These are phyloP conservation scores for Ictidomys tridecemlineatus DNA, from an alignment of 2,113 vertebrate species.

Conservation along the genomic window DNA sequence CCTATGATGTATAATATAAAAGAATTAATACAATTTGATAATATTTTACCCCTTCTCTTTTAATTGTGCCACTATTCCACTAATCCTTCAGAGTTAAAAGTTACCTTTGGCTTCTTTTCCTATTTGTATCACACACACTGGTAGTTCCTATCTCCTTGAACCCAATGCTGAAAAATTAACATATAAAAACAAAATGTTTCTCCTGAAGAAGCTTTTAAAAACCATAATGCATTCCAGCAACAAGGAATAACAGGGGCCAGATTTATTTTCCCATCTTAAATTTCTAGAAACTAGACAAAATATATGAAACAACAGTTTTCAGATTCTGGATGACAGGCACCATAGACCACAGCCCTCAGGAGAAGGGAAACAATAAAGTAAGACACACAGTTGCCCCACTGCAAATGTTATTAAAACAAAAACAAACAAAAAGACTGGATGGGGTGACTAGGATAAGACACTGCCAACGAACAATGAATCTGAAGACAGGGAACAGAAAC, in stretches of 20 bases:
- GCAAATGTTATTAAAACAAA: too few species aligned
- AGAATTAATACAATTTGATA: not conserved
- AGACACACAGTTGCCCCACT: not conserved
- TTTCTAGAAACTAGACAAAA: not conserved
- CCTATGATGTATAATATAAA: constrained; percentile 83
- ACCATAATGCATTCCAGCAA: not conserved
- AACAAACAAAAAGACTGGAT: not conserved
- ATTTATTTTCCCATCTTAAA: not conserved
- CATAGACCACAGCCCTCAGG: not conserved
- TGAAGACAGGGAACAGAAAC: not conserved
- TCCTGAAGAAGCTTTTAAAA: constrained; percentile 10
- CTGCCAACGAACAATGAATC: not conserved
- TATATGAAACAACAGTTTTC: not conserved
- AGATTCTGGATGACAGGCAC: not conserved
- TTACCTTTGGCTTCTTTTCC: not conserved
- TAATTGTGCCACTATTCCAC: not conserved
- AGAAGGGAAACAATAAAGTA: not conserved
- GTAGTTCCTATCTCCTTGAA: not conserved
- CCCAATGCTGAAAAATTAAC: not conserved
- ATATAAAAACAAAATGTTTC: not conserved
- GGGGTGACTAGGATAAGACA: not conserved
- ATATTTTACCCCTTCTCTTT: not conserved
- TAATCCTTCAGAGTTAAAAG: not conserved
- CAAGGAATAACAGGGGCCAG: not conserved
- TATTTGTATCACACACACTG: not conserved